Percentiles rank a stretch among this genome's conserved stretches.
Conservation (phyloP, 1,140 invertebrate genomes). For the Daktulosphaira vitifoliae region DNA sequence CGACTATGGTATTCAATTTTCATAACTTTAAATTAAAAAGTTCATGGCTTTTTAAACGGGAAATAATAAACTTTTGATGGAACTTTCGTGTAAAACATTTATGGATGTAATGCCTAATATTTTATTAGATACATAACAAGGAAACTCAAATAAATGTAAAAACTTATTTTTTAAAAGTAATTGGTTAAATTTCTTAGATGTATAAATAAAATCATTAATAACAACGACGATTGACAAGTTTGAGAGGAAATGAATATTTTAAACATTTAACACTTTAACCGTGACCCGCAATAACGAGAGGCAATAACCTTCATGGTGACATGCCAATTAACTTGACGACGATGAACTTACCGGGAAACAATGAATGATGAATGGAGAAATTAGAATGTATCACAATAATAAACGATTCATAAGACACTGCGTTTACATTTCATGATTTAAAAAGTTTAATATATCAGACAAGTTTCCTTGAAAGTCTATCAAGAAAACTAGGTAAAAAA, state of each 20-base stretch:
- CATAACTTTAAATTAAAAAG: too few relatives aligned
- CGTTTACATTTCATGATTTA: background rate
- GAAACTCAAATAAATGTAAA: background rate
- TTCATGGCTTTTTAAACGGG: too few relatives aligned
- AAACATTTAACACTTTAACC: background rate
- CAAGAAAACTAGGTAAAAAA: too few relatives aligned
- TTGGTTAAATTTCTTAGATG: too few relatives aligned
- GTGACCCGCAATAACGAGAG: constrained; percentile 14
- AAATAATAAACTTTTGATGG: too few relatives aligned
- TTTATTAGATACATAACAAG: too few relatives aligned
- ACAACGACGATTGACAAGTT: background rate
- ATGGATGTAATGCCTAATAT: too few relatives aligned
- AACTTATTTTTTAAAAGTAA: background rate
- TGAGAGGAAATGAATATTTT: background rate
- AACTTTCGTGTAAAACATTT: too few relatives aligned
- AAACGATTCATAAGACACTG: constrained; percentile 15
- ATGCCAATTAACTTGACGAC: constrained; percentile 27
- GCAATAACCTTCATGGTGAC: constrained; percentile 31
- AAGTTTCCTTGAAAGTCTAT: too few relatives aligned
- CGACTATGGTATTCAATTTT: too few relatives aligned
- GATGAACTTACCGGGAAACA: constrained; percentile 16
- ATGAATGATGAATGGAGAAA: constrained; percentile 8
- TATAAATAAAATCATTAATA: too few relatives aligned
- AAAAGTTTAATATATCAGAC: too few relatives aligned
- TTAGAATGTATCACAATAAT: background rate